Conservation (phyloP, 1,140 invertebrate species). For the Hyposmocoma kahamanoa region DNA sequence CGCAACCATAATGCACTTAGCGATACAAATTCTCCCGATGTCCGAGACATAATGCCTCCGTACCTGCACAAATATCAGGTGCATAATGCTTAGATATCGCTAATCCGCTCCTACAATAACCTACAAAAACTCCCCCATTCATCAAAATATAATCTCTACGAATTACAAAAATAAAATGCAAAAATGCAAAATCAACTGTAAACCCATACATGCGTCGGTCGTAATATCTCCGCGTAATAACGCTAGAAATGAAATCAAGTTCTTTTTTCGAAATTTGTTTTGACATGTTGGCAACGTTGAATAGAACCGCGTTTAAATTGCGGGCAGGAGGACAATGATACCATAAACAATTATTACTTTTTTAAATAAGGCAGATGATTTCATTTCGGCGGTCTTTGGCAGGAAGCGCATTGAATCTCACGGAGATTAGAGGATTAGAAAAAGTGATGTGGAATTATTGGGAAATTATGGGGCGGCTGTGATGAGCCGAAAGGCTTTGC, state of each 20-base stretch:
- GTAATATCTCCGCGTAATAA: constrained; percentile 44
- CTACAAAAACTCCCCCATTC: constrained; percentile 48
- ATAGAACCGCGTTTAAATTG: constrained; percentile 27
- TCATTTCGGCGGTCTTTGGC: constrained; percentile 47
- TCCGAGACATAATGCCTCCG: constrained; percentile 4
- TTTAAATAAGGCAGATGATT: constrained; percentile 44
- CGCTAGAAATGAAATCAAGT: constrained; percentile 22
- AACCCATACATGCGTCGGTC: constrained; percentile 8
- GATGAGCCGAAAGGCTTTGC: constrained; percentile 22
- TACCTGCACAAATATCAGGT: constrained; percentile 54
- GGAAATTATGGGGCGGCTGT: constrained; percentile 52
- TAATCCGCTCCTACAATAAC: constrained; percentile 42
- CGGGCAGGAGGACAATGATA: constrained; percentile 49
- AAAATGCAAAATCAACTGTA: constrained; percentile 34
- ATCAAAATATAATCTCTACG: constrained; percentile 52
- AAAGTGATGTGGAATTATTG: constrained; percentile 63
- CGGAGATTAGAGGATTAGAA: constrained; percentile 53
- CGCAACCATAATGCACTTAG: constrained; percentile 31
- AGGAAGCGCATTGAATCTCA: constrained; percentile 65
- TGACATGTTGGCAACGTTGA: constrained; percentile 49
- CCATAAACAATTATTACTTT: constrained; percentile 55
- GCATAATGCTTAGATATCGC: constrained; percentile 45
- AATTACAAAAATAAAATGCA: too few relatives aligned
- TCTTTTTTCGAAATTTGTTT: constrained; percentile 50
- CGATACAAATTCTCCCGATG: constrained; percentile 26